Evolutionary conservation across 1,140 invertebrate species (phyloP).

Genomic region (Caenorhabditis brenneri): DNA sequence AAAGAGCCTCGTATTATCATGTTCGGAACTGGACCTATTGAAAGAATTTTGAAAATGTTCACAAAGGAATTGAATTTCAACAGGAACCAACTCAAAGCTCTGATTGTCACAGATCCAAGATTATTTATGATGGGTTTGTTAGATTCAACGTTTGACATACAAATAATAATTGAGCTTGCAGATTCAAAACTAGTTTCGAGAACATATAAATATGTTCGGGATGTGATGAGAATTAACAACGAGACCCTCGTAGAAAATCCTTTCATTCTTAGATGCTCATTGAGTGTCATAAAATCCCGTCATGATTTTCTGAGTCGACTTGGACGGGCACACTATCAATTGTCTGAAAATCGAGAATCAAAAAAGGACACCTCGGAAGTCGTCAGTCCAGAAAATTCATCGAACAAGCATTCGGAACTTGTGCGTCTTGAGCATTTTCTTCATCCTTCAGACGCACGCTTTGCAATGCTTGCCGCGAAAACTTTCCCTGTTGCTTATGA

Average conservation of each 20-base stretch:
- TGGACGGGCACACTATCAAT: conserved; percentile 81
- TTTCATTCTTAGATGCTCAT: conserved; percentile 77
- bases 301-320: conserved; percentile 81
- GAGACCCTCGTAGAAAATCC: conserved; percentile 77
- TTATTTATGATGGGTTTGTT: conserved; percentile 69
- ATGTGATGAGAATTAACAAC: conserved; percentile 81
- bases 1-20: conserved; percentile 81
- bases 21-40: conserved; percentile 67
- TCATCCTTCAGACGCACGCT: conserved; percentile 78
- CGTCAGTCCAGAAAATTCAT: neutral
- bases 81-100: conserved; percentile 65
- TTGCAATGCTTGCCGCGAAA: conserved; percentile 82
- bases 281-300: conserved; percentile 70
- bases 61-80: conserved; percentile 71
- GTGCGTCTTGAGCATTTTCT: conserved; percentile 78
- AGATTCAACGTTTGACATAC: too few species aligned
- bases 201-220: conserved; percentile 82
- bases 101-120: conserved; percentile 70
- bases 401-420: conserved; percentile 79
- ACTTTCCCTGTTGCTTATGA: conserved; percentile 80
- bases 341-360: neutral
- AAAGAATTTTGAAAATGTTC: conserved; percentile 70
- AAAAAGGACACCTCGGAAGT: neutral
- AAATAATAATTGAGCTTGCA: conserved; percentile 74
- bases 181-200: conserved; percentile 76